Evolutionary conservation across 1,140 invertebrate genomes (phyloP).

Genomic region (Drosophila aff.): DNA sequence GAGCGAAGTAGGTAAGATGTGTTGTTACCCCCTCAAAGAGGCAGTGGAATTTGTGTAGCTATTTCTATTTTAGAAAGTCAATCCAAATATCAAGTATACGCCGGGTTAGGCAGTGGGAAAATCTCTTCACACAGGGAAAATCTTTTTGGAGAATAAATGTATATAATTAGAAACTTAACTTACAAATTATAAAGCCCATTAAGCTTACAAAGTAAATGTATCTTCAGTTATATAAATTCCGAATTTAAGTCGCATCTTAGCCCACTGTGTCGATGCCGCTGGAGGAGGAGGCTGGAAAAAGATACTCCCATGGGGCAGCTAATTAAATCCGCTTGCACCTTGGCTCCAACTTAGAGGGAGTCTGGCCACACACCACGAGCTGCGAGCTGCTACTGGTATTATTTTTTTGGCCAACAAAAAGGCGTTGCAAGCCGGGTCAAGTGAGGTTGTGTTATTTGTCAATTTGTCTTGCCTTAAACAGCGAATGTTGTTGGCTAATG

Average conservation of each 20-base stretch:
- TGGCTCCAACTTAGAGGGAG: constrained; percentile 32
- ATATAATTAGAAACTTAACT: too few species aligned
- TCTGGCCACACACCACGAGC: constrained; percentile 43
- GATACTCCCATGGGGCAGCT: constrained; percentile 64
- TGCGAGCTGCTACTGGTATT: constrained; percentile 42
- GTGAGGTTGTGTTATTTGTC: constrained; percentile 83
- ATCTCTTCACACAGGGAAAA: background rate
- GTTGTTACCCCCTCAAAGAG: constrained; percentile 12
- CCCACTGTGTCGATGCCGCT: constrained; percentile 33
- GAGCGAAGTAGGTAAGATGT: constrained; percentile 23
- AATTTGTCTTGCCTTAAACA: constrained; percentile 78
- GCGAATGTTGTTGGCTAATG: constrained; percentile 41
- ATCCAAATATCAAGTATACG: constrained; percentile 43
- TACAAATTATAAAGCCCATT: background rate
- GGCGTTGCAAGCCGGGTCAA: constrained; percentile 74
- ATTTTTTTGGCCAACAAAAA: constrained; percentile 55
- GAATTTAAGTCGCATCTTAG: background rate
- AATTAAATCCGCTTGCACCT: constrained; percentile 62
- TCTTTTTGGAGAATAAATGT: too few species aligned
- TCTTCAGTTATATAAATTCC: background rate
- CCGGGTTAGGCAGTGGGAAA: background rate
- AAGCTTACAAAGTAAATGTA: background rate
- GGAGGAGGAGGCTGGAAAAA: constrained; percentile 30
- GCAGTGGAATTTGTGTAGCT: constrained; percentile 38
- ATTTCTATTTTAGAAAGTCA: constrained; percentile 37